These are phyloP conservation scores for Venusia cambrica DNA, from an alignment of 2,888 invertebrate species.

Conservation along the genomic window DNA sequence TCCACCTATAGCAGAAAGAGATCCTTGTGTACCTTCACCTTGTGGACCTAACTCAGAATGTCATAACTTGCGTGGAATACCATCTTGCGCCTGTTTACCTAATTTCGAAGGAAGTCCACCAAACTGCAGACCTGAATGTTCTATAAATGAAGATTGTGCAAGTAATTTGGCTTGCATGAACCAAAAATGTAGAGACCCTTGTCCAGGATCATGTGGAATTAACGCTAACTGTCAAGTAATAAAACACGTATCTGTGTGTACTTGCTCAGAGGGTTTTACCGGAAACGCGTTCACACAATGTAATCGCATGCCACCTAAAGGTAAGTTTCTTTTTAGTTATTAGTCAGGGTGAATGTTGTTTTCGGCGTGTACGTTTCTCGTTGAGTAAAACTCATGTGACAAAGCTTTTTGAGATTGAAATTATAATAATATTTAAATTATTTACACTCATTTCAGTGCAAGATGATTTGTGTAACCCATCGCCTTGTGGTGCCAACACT, in stretches of 20 bases:
- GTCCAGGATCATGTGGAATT: slow-evolving; percentile 85
- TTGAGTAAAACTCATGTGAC: too few relatives aligned
- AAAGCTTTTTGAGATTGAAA: too few relatives aligned
- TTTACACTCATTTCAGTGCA: slow-evolving; percentile 50
- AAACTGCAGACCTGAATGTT: slow-evolving; percentile 85
- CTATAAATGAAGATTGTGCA: slow-evolving; percentile 84
- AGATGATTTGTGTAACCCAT: slow-evolving; percentile 83
- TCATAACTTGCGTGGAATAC: slow-evolving; percentile 74
- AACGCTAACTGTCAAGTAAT: slow-evolving; percentile 81
- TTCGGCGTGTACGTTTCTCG: too few relatives aligned
- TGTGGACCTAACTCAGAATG: slow-evolving; percentile 85
- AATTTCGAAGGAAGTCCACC: slow-evolving; percentile 84
- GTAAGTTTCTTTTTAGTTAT: slow-evolving; percentile 37
- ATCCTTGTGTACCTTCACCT: slow-evolving; percentile 85
- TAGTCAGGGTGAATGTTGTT: too few relatives aligned
- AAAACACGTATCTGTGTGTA: slow-evolving; percentile 83
- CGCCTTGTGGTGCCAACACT: slow-evolving; percentile 87
- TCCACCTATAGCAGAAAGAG: slow-evolving; percentile 53
- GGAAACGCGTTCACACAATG: slow-evolving; percentile 84
- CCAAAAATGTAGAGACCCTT: slow-evolving; percentile 85
- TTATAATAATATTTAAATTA: too few relatives aligned
- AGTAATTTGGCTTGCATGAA: slow-evolving; percentile 85
- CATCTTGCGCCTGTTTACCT: slow-evolving; percentile 83
- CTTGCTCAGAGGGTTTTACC: slow-evolving; percentile 78
- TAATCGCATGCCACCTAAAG: slow-evolving; percentile 55